Evolutionary conservation across 2,888 invertebrate species (phyloP).

Genomic region (Caenorhabditis sp.): DNA sequence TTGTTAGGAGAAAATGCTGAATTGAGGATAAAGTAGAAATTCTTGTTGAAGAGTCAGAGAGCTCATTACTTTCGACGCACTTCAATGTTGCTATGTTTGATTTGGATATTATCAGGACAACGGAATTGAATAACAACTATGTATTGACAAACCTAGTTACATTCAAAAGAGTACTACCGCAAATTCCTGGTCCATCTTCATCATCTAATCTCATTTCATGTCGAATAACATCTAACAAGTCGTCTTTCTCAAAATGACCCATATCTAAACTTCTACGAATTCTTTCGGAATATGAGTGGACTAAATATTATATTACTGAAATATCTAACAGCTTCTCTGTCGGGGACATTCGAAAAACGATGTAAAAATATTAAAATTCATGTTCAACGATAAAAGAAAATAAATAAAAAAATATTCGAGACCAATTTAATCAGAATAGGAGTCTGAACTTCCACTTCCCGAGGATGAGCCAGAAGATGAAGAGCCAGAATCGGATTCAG

Average conservation of each 20-base stretch:
- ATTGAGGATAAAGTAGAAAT: too few relatives aligned
- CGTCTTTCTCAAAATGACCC: slow-evolving; percentile 45
- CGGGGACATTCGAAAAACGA: too few relatives aligned
- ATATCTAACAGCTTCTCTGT: too few relatives aligned
- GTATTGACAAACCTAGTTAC: slow-evolving; percentile 12
- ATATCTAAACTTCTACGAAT: slow-evolving; percentile 9
- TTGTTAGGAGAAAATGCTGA: too few relatives aligned
- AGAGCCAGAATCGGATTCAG: background rate
- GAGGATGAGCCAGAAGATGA: slow-evolving; percentile 1
- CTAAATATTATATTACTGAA: too few relatives aligned
- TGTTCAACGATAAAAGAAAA: background rate
- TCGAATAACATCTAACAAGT: slow-evolving; percentile 47
- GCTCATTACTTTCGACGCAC: too few relatives aligned
- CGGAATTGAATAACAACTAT: too few relatives aligned
- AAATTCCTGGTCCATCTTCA: slow-evolving; percentile 46
- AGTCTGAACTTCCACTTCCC: slow-evolving; percentile 3
- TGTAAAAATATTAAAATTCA: background rate
- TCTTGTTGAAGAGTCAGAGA: too few relatives aligned
- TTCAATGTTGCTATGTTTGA: too few relatives aligned
- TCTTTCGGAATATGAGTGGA: background rate
- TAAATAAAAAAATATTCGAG: slow-evolving; percentile 5
- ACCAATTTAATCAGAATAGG: slow-evolving; percentile 11
- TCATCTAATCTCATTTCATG: slow-evolving; percentile 49
- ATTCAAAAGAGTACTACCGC: slow-evolving; percentile 28
- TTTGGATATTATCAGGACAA: too few relatives aligned